phyloP scores from a whole-genome alignment of 2,113 vertebrate species.

The Eurystomus gularis region DNA sequence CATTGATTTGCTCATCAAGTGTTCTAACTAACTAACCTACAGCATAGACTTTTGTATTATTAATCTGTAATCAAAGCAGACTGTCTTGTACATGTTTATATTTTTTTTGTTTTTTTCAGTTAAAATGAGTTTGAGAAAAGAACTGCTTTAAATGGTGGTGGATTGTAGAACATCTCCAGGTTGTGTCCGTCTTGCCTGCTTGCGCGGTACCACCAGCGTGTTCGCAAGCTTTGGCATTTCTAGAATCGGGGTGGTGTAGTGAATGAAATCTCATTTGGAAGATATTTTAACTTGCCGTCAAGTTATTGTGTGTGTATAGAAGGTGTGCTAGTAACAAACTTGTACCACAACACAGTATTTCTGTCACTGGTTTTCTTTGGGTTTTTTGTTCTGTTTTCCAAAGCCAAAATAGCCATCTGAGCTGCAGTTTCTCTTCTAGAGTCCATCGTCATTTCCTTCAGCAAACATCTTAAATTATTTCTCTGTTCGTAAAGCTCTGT shows the following conservation, averaged over 20 bases:
- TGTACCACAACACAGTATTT: conserved; percentile 76
- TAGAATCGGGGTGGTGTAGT: conserved; percentile 14
- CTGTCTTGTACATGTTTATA: conserved; percentile 73
- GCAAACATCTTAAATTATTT: conserved; percentile 51
- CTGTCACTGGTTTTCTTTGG: conserved; percentile 71
- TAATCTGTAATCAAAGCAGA: conserved; percentile 78
- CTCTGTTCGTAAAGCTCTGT: conserved; percentile 41
- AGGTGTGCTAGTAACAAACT: conserved; percentile 66
- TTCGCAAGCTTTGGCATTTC: conserved; percentile 37
- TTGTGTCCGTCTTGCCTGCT: conserved; percentile 30
- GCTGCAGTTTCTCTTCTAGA: conserved; percentile 70
- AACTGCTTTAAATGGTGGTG: conserved; percentile 63
- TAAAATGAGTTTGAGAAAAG: conserved; percentile 73
- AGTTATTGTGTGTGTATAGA: conserved; percentile 45
- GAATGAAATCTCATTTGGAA: conserved; percentile 43
- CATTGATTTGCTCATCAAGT: conserved; percentile 67
- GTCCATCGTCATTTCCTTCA: conserved; percentile 65
- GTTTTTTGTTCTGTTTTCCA: conserved; percentile 52
- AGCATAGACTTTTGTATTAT: conserved; percentile 71
- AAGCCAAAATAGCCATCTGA: conserved; percentile 71
- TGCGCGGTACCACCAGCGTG: conserved; percentile 8
- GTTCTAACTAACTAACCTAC: conserved; percentile 73
- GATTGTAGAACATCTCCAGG: conserved; percentile 61
- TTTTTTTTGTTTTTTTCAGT: conserved; percentile 66
- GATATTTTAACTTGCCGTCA: conserved; percentile 60